Evolutionary conservation across 2,797 vertebrate genomes (phyloP), one percentile per base, ranked within the genome.

Genomic region (Pyrocephalus nanus): DNA sequence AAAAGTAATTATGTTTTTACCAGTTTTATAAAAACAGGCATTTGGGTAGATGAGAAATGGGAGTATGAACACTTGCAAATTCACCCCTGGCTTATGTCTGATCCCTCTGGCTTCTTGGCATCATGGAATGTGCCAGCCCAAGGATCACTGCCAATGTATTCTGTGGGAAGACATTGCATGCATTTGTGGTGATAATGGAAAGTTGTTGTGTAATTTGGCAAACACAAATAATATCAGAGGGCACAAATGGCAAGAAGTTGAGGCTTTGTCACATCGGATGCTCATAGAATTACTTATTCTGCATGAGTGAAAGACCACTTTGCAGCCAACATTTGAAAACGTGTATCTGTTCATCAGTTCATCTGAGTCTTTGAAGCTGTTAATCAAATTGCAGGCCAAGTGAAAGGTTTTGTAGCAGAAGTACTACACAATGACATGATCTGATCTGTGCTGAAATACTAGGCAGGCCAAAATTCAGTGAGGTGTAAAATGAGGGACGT

Each of bases 1-100:
- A 76, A 53, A 95, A 90, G 90, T 86, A 95, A 95, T 96, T 93
- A 95, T 48, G 17, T 40, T 96, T 95, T 79, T 70, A 66, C 64
- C 53, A 81, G 73, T 90, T 95, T 95, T 86, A 88, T 83, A 70
- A 70, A 92, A 95, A 25, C 58, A 67, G 45, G n/a, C 92, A 78
- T 83, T 88, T 70, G 66, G 29, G 51, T 73, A 80, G 55, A 84
- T 81, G 67, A 81, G 80, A 80, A 90, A 78, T 20, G 71, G 80
- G 67, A 93, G n/a, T n/a, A 82, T 17, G 76, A 93, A 79, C 55
- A 69, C 40, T 90, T 82, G 47, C 32, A 78, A 92, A 88, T 88
- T 96, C 73, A 92, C 51, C 55, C 15, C 73, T 81, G 86, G 77
- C 73, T 94, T 93, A 86, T 51, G 79, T 86, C 54, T 92, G 73